Evolutionary conservation across 2,113 vertebrate genomes (phyloP).

Genomic region (Platycercus adscitus): DNA sequence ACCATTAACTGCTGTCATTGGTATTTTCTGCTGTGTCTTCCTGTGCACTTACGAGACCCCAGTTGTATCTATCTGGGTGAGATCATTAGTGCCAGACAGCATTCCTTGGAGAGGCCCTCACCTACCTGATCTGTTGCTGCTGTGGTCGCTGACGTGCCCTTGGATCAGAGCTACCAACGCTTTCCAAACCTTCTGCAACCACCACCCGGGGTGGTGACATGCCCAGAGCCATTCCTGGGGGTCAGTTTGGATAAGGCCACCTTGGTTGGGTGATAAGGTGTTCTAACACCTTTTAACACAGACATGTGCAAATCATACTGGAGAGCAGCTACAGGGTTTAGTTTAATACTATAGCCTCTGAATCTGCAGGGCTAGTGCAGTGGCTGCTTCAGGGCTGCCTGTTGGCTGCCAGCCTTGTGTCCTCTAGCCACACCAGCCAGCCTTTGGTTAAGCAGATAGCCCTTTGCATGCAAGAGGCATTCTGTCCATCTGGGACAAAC

Average conservation of each 20-base stretch:
- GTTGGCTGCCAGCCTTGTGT: rapidly evolving
- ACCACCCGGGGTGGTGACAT: background rate
- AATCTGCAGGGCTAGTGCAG: background rate
- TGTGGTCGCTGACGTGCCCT: background rate
- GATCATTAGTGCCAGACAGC: background rate
- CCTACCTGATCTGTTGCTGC: background rate
- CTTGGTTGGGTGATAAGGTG: rapidly evolving
- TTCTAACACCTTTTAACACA: background rate
- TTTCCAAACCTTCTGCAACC: background rate
- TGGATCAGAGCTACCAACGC: background rate
- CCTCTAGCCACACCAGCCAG: background rate
- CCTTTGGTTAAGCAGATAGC: background rate
- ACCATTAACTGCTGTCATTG: background rate
- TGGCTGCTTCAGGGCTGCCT: background rate
- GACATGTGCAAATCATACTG: rapidly evolving
- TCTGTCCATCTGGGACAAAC: background rate
- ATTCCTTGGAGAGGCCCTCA: rapidly evolving
- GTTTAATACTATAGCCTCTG: rapidly evolving
- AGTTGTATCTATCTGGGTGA: rapidly evolving
- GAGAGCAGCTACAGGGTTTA: rapidly evolving
- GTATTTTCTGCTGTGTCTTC: background rate
- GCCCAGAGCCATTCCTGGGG: rapidly evolving
- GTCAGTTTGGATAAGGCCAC: background rate
- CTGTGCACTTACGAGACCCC: background rate
- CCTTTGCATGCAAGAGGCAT: background rate